Evolutionary conservation across 1,140 invertebrate genomes (phyloP).

Genomic region (Theocolax elegans): DNA sequence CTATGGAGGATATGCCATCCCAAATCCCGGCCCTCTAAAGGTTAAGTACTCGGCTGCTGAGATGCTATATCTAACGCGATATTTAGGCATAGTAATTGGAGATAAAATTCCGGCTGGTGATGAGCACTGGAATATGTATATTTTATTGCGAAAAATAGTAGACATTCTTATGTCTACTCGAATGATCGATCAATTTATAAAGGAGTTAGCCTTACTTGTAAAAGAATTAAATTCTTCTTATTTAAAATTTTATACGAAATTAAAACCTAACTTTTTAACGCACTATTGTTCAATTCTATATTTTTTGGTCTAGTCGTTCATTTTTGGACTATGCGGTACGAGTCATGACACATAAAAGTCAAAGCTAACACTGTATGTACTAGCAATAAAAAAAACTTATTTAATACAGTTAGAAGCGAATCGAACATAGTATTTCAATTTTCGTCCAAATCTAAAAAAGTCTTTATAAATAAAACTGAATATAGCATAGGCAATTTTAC

Average conservation of each 20-base stretch:
- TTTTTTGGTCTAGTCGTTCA: conserved; percentile 7
- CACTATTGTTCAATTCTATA: conserved; percentile 23
- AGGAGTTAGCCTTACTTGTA: neutral
- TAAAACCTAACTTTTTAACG: conserved; percentile 38
- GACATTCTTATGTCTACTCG: conserved; percentile 30
- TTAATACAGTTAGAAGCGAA: too few species aligned
- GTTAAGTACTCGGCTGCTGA: conserved; percentile 33
- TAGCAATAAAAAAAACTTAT: conserved; percentile 25
- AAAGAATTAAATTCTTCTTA: neutral
- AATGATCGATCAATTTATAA: neutral
- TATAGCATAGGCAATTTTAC: too few species aligned
- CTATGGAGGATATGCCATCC: too few species aligned
- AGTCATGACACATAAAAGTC: conserved; percentile 40
- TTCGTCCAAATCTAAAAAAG: too few species aligned
- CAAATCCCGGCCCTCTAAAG: too few species aligned
- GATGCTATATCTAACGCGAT: conserved; percentile 25
- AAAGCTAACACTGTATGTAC: conserved; percentile 29
- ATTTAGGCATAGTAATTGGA: conserved; percentile 37
- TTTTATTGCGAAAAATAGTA: conserved; percentile 15
- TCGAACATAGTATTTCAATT: too few species aligned
- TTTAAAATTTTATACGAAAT: neutral
- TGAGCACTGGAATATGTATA: conserved; percentile 35
- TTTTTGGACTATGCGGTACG: conserved; percentile 37
- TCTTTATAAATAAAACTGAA: too few species aligned
- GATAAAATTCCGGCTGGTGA: conserved; percentile 26